Evolutionary conservation across 1,140 invertebrate species (phyloP).

Genomic region (Lepidostoma basale): DNA sequence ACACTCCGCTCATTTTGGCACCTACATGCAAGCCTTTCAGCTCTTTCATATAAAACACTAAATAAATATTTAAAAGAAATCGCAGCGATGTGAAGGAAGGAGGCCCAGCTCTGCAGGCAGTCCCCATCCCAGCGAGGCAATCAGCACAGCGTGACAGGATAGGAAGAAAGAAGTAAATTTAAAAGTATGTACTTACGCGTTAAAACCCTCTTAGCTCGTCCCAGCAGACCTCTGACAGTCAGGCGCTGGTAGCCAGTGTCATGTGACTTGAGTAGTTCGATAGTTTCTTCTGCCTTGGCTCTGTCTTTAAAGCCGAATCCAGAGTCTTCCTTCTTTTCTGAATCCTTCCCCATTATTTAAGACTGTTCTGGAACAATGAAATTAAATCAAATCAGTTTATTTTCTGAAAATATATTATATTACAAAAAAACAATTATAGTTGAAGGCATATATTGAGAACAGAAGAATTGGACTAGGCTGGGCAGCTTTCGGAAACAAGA

Average conservation of each 20-base stretch:
- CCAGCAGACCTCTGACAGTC: constrained; percentile 68
- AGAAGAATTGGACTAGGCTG: neutral
- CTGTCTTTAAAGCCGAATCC: constrained; percentile 74
- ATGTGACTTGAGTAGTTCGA: constrained; percentile 65
- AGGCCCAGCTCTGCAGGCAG: too few species aligned
- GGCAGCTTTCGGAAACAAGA: neutral
- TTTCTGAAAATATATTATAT: neutral
- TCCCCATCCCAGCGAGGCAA: too few species aligned
- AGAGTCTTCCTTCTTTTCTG: constrained; percentile 58
- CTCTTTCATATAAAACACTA: too few species aligned
- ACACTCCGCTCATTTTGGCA: too few species aligned
- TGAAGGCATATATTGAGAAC: neutral
- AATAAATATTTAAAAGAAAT: too few species aligned
- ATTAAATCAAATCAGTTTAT: neutral
- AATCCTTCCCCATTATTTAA: constrained; percentile 56
- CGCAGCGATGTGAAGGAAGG: too few species aligned
- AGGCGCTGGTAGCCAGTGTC: constrained; percentile 68
- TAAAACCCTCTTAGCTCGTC: constrained; percentile 68
- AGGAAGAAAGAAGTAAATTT: too few species aligned
- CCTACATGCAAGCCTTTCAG: too few species aligned
- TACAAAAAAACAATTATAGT: neutral
- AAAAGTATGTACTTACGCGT: constrained; percentile 59
- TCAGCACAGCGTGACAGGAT: too few species aligned
- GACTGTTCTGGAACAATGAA: neutral
- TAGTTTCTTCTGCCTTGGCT: constrained; percentile 69